Evolutionary conservation across 2,888 invertebrate species (phyloP), one percentile per base, ranked within the genome.

Genomic region (Rotaria socialis): DNA sequence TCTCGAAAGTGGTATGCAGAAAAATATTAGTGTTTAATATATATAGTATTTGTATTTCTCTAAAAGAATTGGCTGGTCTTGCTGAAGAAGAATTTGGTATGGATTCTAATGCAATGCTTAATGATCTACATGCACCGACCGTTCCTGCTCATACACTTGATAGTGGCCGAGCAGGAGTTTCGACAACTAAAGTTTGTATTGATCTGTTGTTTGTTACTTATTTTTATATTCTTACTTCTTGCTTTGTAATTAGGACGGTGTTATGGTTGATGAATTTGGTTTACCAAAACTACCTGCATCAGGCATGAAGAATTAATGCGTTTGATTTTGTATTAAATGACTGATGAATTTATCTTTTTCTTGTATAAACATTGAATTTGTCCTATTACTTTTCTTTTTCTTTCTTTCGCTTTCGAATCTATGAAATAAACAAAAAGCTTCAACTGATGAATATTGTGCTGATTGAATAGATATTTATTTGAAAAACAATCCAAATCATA

Each of bases 241-340:
- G 8, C 6, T 75, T n/a, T 43, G 4, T 43, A n/a, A 4, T 47
- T n/a, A 56, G 43, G 86, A 86, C 35, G 86, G 86, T 35, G 58
- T 86, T 14, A 85, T 75, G 74, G 87, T 87, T 55, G 87, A 87
- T 41, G 87, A 87, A 84, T 87, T 87, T 22, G 87, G 87, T 50
- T 55, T 87, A 43, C 87, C 87, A 35, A 86, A 86, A 60, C 50
- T 86, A 19, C 80, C 86, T 47, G 80, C 80, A 47, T 4, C 43
- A 22, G 80, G 80, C 80, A 80, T 80, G 80, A 80, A n/a, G 24
- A 47, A 80, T 24, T 80, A 80, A 80, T 47, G 3, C 4, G 35
- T 67, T 14, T 10, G 14, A 4, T 19, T 35, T 14, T 35, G 16
- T n/a, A 47, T 80, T 47, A 80, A 10, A 43, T 43, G 5, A 80